Evolutionary conservation across 2,888 invertebrate species (phyloP), one percentile per base, ranked within the genome.

Genomic region (Eristalis tenax): DNA sequence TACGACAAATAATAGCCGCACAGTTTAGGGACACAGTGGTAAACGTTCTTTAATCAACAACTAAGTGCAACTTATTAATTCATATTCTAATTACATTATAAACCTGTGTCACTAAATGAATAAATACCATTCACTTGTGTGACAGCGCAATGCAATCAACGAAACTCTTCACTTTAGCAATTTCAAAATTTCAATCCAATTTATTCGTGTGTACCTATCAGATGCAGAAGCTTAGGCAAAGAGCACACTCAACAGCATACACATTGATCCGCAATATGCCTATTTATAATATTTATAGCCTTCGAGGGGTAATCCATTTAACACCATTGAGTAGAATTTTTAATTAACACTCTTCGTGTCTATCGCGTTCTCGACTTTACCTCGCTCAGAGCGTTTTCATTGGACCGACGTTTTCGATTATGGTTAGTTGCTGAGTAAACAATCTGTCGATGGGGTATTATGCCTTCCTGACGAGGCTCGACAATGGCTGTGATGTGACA

Each of bases 231-330:
- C 1, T 18, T 50, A 50, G 8, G 50, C 50, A 50, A 50, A 18
- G 18, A 18, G 8, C 50, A 50, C 50, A n/a, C n/a, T 43, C 43
- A 26, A 8, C 23, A 59, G 59, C 66, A 70, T 57, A 77, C 65
- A 23, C 43, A 82, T 82, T 70, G 82, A 76, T 75, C 75, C 75
- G 70, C 70, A 77, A 50, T 71, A 59, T 70, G 57, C 28, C 66
- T 63, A 73, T 73, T 73, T 66, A 70, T 83, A 68, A 71, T 69
- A 35, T 73, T 57, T 83, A 80, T 74, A 63, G 73, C 78, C 63
- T 78, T 69, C 56, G 56, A 82, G 78, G 83, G 83, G 78, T 83
- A 78, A 78, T 83, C 83, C 73, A 78, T 83, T 78, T 57, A 74
- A 68, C 78, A 74, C 69, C 73, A 69, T 74, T 83, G 73, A 73